A percentile compares a stretch with the other conserved stretches of the same genome.
phyloP scores from a whole-genome alignment of 2,797 vertebrate genomes.

The Taenioides sp. region DNA sequence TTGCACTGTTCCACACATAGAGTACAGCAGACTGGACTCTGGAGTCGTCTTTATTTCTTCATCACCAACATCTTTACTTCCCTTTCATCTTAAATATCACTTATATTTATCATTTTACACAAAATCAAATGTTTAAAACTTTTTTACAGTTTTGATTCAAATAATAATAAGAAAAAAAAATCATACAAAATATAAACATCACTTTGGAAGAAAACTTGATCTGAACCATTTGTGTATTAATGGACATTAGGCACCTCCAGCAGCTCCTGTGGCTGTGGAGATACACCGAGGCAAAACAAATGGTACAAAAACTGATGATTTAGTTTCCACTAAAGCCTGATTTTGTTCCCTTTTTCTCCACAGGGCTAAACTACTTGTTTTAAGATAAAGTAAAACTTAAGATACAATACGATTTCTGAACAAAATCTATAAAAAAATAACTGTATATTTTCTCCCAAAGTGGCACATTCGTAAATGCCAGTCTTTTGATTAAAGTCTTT shows the following conservation, averaged over 20 bases:
- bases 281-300: neutral
- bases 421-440: neutral
- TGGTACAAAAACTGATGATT: neutral
- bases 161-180: neutral
- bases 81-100: neutral
- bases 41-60: neutral
- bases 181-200: conserved; percentile 1
- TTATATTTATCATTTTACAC: conserved; percentile 4
- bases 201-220: conserved; percentile 1
- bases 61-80: neutral
- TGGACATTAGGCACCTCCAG: neutral
- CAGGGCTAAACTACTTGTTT: neutral
- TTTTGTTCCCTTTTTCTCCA: neutral
- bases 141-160: conserved; percentile 9
- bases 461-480: conserved; percentile 27
- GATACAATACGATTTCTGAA: neutral
- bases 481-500: neutral
- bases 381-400: neutral
- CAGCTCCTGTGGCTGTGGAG: neutral
- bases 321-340: neutral
- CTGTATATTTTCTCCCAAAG: neutral
- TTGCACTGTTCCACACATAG: neutral
- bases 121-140: neutral
- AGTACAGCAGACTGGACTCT: neutral
- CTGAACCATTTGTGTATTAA: neutral